phyloP scores from a whole-genome alignment of 1,140 invertebrate genomes.

The Maconellicoccus hirsutus region DNA sequence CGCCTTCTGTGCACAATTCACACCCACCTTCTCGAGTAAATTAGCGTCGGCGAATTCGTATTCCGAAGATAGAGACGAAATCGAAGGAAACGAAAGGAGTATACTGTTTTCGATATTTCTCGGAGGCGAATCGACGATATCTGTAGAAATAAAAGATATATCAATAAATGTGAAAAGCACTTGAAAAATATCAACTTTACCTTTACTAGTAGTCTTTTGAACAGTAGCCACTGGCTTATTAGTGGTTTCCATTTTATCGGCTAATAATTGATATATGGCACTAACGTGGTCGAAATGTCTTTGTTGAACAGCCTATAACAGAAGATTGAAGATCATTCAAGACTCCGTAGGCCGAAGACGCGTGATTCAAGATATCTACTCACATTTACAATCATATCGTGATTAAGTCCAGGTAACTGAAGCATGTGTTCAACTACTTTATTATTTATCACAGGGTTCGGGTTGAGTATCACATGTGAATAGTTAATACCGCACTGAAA shows the following conservation, averaged over 20 bases:
- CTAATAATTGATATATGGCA: constrained; percentile 88
- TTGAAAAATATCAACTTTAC: not conserved
- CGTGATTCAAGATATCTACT: constrained; percentile 19
- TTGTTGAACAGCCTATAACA: constrained; percentile 62
- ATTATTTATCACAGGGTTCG: constrained; percentile 38
- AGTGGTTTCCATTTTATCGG: constrained; percentile 57
- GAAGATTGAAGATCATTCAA: constrained; percentile 23
- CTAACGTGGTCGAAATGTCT: constrained; percentile 90
- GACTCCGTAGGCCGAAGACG: not conserved
- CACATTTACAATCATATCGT: constrained; percentile 57
- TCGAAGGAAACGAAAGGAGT: not conserved
- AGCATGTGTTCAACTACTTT: constrained; percentile 70
- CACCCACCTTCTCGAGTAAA: not conserved
- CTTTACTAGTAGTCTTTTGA: constrained; percentile 32
- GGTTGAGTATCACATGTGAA: constrained; percentile 24
- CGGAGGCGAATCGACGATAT: constrained; percentile 1
- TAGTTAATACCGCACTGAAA: constrained; percentile 6
- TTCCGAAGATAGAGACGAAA: not conserved
- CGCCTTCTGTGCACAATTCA: too few species aligned
- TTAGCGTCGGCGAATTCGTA: constrained; percentile 13
- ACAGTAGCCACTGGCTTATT: constrained; percentile 31
- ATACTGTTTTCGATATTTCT: constrained; percentile 1
- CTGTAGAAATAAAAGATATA: not conserved
- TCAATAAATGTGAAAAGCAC: not conserved
- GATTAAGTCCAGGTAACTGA: constrained; percentile 59